These are phyloP conservation scores for Hecatera dysodea DNA, from an alignment of 2,888 invertebrate genomes.

Conservation along the genomic window DNA sequence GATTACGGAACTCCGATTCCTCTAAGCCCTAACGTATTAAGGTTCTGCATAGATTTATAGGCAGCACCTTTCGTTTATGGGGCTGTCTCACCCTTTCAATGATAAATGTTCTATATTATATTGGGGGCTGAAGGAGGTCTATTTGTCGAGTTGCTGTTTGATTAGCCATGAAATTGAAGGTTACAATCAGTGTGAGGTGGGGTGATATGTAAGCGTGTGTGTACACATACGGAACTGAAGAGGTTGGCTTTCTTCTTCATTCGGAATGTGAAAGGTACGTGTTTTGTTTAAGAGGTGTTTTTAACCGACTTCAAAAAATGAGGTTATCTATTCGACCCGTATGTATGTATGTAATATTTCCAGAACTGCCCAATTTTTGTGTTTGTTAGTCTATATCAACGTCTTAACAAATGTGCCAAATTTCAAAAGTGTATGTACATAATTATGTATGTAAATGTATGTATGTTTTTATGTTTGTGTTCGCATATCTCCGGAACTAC, in stretches of 20 bases:
- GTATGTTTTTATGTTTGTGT: too few relatives aligned
- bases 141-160: conserved; percentile 61
- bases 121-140: conserved; percentile 42
- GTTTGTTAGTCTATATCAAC: too few relatives aligned
- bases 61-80: conserved; percentile 65
- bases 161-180: conserved; percentile 65
- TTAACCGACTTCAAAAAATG: too few relatives aligned
- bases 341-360: too few relatives aligned
- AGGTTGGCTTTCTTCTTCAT: not conserved
- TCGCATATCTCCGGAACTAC: too few relatives aligned
- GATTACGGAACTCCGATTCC: conserved; percentile 55
- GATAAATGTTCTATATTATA: conserved; percentile 67
- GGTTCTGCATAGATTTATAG: conserved; percentile 65
- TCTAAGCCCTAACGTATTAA: conserved; percentile 63
- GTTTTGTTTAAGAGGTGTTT: not conserved
- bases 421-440: too few relatives aligned
- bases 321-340: too few relatives aligned
- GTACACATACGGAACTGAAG: not conserved
- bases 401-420: too few relatives aligned
- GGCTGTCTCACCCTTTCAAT: conserved; percentile 58
- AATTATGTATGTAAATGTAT: too few relatives aligned
- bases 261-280: too few relatives aligned
- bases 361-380: too few relatives aligned
- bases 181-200: conserved; percentile 28
- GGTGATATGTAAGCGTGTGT: not conserved